Evolutionary conservation across 2,797 vertebrate genomes (phyloP), one percentile per base, ranked within the genome.

Genomic region (Manis crassicaudata): DNA sequence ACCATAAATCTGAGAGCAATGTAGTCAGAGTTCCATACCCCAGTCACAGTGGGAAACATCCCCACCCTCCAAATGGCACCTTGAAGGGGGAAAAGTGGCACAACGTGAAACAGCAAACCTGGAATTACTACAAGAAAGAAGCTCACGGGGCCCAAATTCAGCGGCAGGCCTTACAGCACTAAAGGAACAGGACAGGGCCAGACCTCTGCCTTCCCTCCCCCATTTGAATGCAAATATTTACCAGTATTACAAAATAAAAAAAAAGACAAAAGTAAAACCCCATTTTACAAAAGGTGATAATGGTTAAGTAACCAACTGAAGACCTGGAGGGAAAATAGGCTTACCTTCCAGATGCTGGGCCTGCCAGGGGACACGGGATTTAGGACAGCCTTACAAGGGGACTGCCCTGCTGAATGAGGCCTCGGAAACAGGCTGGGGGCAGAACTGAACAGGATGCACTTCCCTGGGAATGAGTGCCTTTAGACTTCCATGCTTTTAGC

Each of bases 1-100:
- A 97, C 94, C 92, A 95, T 97, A 90, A 97, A 96, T 72, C 87
- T 93, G 87, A 96, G 73, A 97, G 96, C 96, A 97, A 96, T 95
- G 96, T 94, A 95, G 94, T 94, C 76, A 87, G 96, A 87, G 68
- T 73, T 96, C 96, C 95, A 85, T 7, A 86, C 84, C 95, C 92
- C 68, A 56, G 88, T 81, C 82, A 96, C 81, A 77, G 95, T 83
- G 95, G 97, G 90, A 80, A 54, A 88, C 75, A 83, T 84, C 92
- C 72, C 88, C 37, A 23, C 88, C 83, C 85, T 92, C 81, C 90
- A 60, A 81, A 95, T 23, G 83, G 96, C 75, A 20, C 93, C 87
- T 21, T 46, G 86, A 89, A 94, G 82, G 56, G 85, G n/a, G 40
- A 83, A 70, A 83, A 70, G 92, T 27, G 17, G 70, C 81, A 83